Percentiles rank a stretch among this genome's conserved stretches.
phyloP scores from a whole-genome alignment of 23 tunicate genomes.

The Halocynthia roretzi region DNA sequence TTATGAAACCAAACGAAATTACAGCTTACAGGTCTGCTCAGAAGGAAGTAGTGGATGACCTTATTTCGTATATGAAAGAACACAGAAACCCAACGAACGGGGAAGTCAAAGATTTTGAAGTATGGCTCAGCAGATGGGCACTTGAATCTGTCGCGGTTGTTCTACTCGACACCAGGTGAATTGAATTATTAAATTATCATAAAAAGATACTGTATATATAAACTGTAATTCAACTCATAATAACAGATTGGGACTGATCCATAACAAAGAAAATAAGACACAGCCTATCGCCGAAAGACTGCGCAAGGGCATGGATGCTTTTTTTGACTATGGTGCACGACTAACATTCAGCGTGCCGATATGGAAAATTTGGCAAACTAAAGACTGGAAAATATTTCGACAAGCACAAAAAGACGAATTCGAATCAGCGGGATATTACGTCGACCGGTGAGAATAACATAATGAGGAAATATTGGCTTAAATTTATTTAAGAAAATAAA shows the following conservation, averaged over 20 bases:
- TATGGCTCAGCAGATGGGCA: conserved; percentile 76
- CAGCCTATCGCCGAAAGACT: conserved; percentile 61
- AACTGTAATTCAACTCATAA: too few species aligned
- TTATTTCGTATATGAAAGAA: conserved; percentile 20
- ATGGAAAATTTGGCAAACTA: conserved; percentile 78
- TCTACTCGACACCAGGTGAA: conserved; percentile 72
- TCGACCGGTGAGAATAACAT: conserved; percentile 49
- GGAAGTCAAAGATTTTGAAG: conserved; percentile 53
- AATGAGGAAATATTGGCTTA: background rate
- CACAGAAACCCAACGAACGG: conserved; percentile 23
- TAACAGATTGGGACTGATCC: conserved; percentile 60
- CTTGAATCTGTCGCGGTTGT: conserved; percentile 82
- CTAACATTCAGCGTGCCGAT: conserved; percentile 78
- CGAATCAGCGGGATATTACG: conserved; percentile 77
- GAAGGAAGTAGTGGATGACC: conserved; percentile 44
- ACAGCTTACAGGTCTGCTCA: conserved; percentile 35
- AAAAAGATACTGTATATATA: background rate
- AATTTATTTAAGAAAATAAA: background rate
- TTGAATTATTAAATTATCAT: background rate
- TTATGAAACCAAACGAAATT: conserved; percentile 47
- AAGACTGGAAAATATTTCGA: conserved; percentile 73
- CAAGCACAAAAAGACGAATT: conserved; percentile 82
- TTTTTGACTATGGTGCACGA: conserved; percentile 94
- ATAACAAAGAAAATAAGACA: conserved; percentile 5
- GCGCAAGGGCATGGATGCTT: conserved; percentile 70